Evolutionary conservation across 1,140 invertebrate species (phyloP), one percentile per base, ranked within the genome.

Genomic region (Aphis gossypii): DNA sequence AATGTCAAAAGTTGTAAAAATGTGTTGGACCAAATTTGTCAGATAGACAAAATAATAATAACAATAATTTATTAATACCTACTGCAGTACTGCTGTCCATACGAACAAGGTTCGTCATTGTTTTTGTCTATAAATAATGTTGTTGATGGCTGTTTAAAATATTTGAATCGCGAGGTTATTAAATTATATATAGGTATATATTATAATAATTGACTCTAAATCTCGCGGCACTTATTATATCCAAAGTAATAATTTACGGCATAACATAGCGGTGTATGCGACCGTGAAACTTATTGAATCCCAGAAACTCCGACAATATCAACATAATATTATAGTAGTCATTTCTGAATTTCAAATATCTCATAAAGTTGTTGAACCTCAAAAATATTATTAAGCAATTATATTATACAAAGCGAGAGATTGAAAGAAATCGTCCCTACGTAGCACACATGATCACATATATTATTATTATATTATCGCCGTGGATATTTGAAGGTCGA

Each of bases 1-100:
- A 92, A 84, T 25, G 35, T 93, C 82, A 84, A 38, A 56, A 51
- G 35, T 44, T n/a, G 25, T 86, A 93, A 86, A 93, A 93, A 86
- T 38, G 76, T 8, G 76, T 93, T 20, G 68, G 51, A 41, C 46
- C 23, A 51, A 54, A 93, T 41, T 23, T 84, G 82, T 86, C 82
- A 25, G 46, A 44, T 2, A 86, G n/a, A 84, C 68, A 35, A 46
- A n/a, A 82, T 92, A 92, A 56, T 83, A 86, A 83, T 90, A 44
- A 90, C 1, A 41, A 30, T n/a, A n/a, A n/a, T n/a, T 38, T 9
- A 54, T 30, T 38, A 56, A 83, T 83, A 83, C 20, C 21, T 41
- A 84, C 83, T 8, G 83, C 14, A 30, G 41, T 41, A 84, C 83
- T 8, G 83, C 14, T 44, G 41, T 84, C 7, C 9, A 25, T 48